Conservation (phyloP, 2,888 invertebrate genomes). For the Girardia tigrina region DNA sequence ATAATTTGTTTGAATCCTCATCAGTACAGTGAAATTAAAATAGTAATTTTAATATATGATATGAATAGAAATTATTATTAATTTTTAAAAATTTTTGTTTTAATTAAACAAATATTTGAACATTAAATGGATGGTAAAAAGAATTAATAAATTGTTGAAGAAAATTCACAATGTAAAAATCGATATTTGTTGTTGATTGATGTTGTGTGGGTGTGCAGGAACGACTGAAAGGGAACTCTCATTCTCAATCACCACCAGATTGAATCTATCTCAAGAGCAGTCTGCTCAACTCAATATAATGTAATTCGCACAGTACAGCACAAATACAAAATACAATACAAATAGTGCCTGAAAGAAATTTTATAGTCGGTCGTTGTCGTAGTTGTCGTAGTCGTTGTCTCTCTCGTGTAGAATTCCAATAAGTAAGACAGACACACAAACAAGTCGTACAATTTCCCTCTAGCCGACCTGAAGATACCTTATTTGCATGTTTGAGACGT, state of each 20-base stretch:
- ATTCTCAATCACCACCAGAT: neutral
- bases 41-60: too few relatives aligned
- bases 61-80: too few relatives aligned
- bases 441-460: neutral
- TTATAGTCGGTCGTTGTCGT: too few relatives aligned
- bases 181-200: neutral
- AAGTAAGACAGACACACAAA: too few relatives aligned
- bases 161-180: neutral
- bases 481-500: neutral
- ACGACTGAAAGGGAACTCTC: neutral
- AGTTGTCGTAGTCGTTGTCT: too few relatives aligned
- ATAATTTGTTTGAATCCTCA: too few relatives aligned
- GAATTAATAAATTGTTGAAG: too few relatives aligned
- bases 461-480: neutral
- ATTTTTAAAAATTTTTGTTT: too few relatives aligned
- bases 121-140: too few relatives aligned
- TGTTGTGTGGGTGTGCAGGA: neutral
- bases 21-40: too few relatives aligned
- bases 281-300: neutral
- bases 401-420: too few relatives aligned
- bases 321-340: neutral
- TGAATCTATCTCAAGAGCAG: neutral
- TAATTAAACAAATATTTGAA: too few relatives aligned
- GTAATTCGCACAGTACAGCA: neutral
- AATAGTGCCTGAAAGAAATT: neutral